These are phyloP conservation scores for Siniperca undulata DNA, from an alignment of 2,797 vertebrate genomes.

Conservation along the genomic window DNA sequence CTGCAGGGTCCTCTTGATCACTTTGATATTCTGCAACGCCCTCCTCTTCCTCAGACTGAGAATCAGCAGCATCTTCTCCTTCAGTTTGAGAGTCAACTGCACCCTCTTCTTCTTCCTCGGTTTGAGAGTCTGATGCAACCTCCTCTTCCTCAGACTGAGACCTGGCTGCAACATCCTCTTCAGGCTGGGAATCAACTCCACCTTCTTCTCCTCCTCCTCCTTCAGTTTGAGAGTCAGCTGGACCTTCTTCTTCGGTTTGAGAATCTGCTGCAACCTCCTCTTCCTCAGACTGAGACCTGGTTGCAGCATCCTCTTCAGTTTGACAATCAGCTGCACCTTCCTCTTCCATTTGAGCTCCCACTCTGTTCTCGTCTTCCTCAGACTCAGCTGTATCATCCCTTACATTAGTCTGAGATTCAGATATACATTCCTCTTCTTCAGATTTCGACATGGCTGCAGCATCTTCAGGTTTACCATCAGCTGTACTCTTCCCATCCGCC, in stretches of 20 bases:
- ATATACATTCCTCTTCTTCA: conserved; percentile 25
- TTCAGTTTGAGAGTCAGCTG: not conserved
- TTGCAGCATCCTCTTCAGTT: not conserved
- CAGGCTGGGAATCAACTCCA: not conserved
- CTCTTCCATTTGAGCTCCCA: conserved; percentile 2
- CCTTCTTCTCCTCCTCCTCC: conserved; percentile 14
- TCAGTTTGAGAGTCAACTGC: not conserved
- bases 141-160: conserved; percentile 40
- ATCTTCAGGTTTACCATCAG: conserved; percentile 12
- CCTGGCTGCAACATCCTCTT: not conserved
- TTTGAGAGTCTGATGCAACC: not conserved
- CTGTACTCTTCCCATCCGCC: not conserved
- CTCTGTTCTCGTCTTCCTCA: conserved; percentile 3
- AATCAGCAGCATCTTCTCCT: not conserved
- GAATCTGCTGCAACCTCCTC: conserved; percentile 3
- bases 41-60: conserved; percentile 19
- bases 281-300: conserved; percentile 5
- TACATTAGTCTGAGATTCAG: conserved; percentile 1
- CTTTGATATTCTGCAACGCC: conserved; percentile 1
- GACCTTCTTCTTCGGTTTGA: conserved; percentile 23
- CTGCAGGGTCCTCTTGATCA: conserved; percentile 17
- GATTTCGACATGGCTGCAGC: not conserved
- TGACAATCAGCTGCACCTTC: not conserved
- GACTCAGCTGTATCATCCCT: conserved; percentile 1
- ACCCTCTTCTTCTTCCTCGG: conserved; percentile 10